Conservation (phyloP, 2,888 invertebrate genomes). For the Barypeithes pellucidus region DNA sequence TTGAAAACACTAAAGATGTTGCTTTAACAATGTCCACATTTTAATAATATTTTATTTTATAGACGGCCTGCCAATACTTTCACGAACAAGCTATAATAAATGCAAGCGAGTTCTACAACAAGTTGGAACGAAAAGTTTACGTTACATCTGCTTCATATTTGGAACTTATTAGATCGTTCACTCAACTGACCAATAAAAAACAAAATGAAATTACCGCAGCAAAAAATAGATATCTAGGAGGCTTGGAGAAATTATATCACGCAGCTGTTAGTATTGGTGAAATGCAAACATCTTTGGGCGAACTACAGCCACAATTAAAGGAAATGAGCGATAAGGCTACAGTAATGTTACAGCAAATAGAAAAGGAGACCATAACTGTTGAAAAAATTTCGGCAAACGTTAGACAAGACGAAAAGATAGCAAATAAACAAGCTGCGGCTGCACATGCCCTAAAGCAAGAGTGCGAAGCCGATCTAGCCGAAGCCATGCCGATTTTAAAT, state of each 20-base stretch:
- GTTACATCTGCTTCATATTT: conserved; percentile 90
- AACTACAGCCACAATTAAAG: conserved; percentile 83
- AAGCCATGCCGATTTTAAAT: conserved; percentile 88
- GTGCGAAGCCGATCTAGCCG: conserved; percentile 93
- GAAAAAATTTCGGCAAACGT: conserved; percentile 86
- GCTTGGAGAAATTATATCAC: conserved; percentile 83
- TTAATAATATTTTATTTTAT: neutral
- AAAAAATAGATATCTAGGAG: conserved; percentile 75
- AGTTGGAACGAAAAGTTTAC: conserved; percentile 83
- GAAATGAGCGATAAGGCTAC: conserved; percentile 81
- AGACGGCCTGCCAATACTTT: conserved; percentile 88
- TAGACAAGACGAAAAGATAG: conserved; percentile 89
- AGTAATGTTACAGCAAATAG: conserved; percentile 85
- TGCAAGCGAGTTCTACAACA: conserved; percentile 77
- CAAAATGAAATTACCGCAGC: conserved; percentile 83
- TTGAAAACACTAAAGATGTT: too few species aligned
- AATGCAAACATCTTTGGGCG: conserved; percentile 84
- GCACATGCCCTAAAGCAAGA: conserved; percentile 89
- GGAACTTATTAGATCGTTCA: conserved; percentile 85
- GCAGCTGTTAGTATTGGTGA: conserved; percentile 83
- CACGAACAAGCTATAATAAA: conserved; percentile 83
- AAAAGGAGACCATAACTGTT: conserved; percentile 82
- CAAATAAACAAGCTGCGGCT: conserved; percentile 89
- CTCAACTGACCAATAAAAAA: conserved; percentile 79
- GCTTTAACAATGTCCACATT: too few species aligned